Evolutionary conservation across 92 coral and sea anemone genomes (phyloP).

Genomic region (Parazoanthus swiftii): DNA sequence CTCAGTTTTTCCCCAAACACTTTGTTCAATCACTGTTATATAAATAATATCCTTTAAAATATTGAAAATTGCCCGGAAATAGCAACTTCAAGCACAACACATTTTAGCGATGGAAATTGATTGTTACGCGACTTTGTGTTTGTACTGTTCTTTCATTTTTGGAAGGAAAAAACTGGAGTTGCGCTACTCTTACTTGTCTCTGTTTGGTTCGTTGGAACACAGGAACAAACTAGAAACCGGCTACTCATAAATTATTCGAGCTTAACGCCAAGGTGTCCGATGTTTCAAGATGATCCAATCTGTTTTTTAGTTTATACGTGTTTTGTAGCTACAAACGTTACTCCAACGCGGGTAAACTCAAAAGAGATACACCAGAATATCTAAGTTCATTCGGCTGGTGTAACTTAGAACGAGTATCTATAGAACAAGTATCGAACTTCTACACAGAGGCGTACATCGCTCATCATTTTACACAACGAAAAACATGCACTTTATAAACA

Average conservation of each 20-base stretch:
- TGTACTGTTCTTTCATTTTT: neutral
- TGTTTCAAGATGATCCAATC: constrained; percentile 21
- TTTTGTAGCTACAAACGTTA: neutral
- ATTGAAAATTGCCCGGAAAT: constrained; percentile 7
- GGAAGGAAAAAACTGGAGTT: neutral
- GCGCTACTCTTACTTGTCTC: neutral
- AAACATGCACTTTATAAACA: neutral
- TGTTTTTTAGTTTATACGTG: constrained; percentile 23
- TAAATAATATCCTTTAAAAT: neutral
- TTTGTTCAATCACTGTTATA: neutral
- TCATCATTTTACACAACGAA: neutral
- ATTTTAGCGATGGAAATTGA: neutral
- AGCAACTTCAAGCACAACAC: neutral
- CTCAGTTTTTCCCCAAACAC: neutral
- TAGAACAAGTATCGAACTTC: neutral
- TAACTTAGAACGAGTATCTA: neutral
- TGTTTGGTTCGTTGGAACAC: neutral
- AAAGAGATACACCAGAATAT: neutral
- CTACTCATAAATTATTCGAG: constrained; percentile 66
- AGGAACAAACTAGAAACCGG: constrained; percentile 47
- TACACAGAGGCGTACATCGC: neutral
- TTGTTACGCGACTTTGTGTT: neutral
- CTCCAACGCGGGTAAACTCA: neutral
- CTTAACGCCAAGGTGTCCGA: constrained; percentile 39
- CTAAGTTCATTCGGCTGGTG: neutral